phyloP scores from a whole-genome alignment of 2,888 invertebrate species.

The Scrobipalpa atriplicella region DNA sequence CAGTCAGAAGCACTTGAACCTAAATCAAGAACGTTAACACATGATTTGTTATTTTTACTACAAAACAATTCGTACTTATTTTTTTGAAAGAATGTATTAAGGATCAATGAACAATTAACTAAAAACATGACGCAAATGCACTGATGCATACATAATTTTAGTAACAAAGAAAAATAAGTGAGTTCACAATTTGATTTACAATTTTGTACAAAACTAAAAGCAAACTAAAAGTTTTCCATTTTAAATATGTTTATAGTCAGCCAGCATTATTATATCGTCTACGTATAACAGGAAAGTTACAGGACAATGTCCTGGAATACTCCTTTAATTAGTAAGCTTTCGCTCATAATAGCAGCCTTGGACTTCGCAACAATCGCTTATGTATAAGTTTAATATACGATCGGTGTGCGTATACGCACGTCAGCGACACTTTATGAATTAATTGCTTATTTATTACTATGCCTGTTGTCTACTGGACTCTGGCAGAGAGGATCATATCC shows the following conservation, averaged over 20 bases:
- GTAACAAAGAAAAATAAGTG: neutral
- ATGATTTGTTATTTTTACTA: too few species aligned
- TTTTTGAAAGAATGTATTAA: neutral
- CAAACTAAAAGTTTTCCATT: too few species aligned
- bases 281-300: too few species aligned
- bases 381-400: conserved; percentile 4
- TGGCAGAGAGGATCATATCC: too few species aligned
- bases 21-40: neutral
- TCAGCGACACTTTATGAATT: neutral
- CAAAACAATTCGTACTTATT: too few species aligned
- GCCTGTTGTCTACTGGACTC: neutral
- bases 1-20: neutral
- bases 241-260: too few species aligned
- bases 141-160: neutral
- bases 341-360: conserved; percentile 6
- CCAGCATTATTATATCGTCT: too few species aligned
- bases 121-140: neutral
- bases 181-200: neutral
- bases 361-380: conserved; percentile 14
- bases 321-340: neutral
- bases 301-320: neutral
- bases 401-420: neutral
- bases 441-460: neutral
- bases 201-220: too few species aligned
- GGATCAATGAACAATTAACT: neutral